These are phyloP conservation scores for Amphilophus citrinellus DNA, from an alignment of 2,113 vertebrate species.

Conservation along the genomic window DNA sequence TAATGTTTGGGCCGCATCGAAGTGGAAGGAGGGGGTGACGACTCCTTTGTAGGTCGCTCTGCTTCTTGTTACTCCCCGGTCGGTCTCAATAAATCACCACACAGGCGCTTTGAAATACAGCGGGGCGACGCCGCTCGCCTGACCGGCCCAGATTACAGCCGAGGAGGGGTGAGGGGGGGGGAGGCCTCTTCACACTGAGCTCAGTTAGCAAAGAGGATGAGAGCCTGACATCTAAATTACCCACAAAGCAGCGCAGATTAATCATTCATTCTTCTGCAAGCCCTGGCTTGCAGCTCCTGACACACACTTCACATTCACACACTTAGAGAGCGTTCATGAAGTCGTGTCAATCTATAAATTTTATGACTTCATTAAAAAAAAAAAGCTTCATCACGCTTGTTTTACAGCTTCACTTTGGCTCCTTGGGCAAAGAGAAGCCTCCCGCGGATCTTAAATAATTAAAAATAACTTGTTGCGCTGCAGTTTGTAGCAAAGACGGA, in stretches of 20 bases:
- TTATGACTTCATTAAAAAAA: background rate
- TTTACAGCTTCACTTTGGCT: background rate
- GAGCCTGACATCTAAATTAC: conserved; percentile 72
- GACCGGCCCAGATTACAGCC: conserved; percentile 45
- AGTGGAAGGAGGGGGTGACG: background rate
- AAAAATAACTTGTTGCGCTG: background rate
- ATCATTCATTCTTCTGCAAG: conserved; percentile 70
- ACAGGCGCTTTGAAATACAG: conserved; percentile 49
- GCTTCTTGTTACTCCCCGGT: conserved; percentile 42
- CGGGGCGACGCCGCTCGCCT: background rate
- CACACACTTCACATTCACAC: background rate
- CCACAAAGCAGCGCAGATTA: conserved; percentile 62
- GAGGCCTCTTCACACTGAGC: conserved; percentile 38
- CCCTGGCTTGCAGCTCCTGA: conserved; percentile 33
- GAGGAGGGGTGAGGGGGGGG: background rate
- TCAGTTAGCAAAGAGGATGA: conserved; percentile 46
- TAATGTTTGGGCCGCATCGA: background rate
- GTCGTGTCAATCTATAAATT: conserved; percentile 9
- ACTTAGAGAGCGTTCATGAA: background rate
- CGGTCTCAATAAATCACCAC: conserved; percentile 49
- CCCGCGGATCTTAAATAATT: background rate
- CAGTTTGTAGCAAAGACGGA: background rate
- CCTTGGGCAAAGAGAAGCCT: background rate
- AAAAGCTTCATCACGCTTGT: background rate
- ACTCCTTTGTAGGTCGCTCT: conserved; percentile 38